A percentile compares a stretch with the other conserved stretches of the same genome.
phyloP scores from a whole-genome alignment of 2,797 vertebrate species.

The Chrysolophus pictus region DNA sequence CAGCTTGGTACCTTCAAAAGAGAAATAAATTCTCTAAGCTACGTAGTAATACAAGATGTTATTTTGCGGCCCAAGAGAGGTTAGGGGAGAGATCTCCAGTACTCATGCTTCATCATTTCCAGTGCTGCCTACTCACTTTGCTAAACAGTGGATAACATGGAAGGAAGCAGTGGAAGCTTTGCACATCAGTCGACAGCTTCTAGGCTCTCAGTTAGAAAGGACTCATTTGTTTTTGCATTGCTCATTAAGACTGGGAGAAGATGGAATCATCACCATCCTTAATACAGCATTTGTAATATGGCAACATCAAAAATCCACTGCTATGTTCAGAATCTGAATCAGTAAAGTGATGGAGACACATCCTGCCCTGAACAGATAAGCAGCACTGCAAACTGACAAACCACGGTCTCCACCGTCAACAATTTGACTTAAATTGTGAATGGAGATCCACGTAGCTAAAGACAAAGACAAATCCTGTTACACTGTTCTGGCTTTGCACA shows the following conservation, averaged over 20 bases:
- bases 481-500: neutral
- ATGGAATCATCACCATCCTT: neutral
- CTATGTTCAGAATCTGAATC: neutral
- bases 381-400: neutral
- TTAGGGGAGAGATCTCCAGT: neutral
- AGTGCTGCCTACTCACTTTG: neutral
- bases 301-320: neutral
- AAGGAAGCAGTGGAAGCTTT: neutral
- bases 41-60: neutral
- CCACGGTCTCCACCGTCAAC: neutral
- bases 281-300: neutral
- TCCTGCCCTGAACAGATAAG: neutral
- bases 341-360: neutral
- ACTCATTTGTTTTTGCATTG: neutral
- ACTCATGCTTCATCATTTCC: neutral
- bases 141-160: neutral
- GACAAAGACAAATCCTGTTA: neutral
- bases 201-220: neutral
- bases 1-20: neutral
- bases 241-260: neutral
- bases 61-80: neutral
- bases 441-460: neutral
- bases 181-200: neutral
- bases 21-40: neutral
- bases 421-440: neutral